phyloP scores from a whole-genome alignment of 2,888 invertebrate species.

The Volucella inanis region DNA sequence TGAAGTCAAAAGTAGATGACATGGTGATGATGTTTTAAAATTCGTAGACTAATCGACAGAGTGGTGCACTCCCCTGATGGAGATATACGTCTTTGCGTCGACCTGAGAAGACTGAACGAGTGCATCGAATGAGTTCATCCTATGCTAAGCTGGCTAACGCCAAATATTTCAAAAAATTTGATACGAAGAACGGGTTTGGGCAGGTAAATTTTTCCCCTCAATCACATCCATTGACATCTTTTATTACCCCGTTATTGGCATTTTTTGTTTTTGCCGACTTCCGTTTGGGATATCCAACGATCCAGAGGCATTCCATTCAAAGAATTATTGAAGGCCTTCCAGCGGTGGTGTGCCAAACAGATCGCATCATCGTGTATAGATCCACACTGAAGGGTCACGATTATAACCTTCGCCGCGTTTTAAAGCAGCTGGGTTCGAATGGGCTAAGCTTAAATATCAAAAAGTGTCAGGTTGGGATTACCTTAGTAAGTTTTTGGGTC shows the following conservation, averaged over 20 bases:
- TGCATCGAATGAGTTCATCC: conserved; percentile 61
- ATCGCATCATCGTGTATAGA: conserved; percentile 48
- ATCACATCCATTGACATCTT: conserved; percentile 35
- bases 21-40: conserved; percentile 41
- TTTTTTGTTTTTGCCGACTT: conserved; percentile 50
- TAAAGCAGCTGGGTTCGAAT: conserved; percentile 18
- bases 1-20: conserved; percentile 28
- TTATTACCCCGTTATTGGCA: conserved; percentile 62
- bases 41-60: conserved; percentile 40
- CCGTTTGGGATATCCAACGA: conserved; percentile 54
- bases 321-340: conserved; percentile 33
- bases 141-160: conserved; percentile 74
- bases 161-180: conserved; percentile 77
- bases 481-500: conserved; percentile 50
- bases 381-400: neutral
- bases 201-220: conserved; percentile 39
- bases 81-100: conserved; percentile 21
- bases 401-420: conserved; percentile 11
- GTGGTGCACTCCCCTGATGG: conserved; percentile 46
- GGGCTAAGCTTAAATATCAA: conserved; percentile 29
- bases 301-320: conserved; percentile 52
- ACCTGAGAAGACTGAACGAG: conserved; percentile 8
- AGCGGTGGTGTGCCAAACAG: conserved; percentile 55
- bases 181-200: conserved; percentile 75
- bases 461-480: too few relatives aligned